Conservation (phyloP, 2,888 invertebrate genomes). For the Microctonus brassicae region DNA sequence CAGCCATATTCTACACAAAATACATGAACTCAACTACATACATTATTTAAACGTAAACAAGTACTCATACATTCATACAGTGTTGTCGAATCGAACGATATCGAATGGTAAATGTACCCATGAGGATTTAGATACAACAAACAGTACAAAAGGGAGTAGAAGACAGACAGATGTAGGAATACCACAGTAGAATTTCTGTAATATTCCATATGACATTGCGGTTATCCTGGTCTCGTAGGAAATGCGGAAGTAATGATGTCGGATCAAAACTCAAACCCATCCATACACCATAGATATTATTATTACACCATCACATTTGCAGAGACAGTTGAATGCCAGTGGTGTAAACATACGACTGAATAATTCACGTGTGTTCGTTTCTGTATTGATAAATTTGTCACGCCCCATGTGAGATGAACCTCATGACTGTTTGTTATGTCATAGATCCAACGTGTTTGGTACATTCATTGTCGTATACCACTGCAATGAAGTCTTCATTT, state of each 20-base stretch:
- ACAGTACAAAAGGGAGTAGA: conserved; percentile 37
- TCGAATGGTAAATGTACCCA: conserved; percentile 35
- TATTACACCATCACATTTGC: conserved; percentile 20
- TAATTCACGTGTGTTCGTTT: conserved; percentile 45
- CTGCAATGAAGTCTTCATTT: too few species aligned
- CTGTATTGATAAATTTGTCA: conserved; percentile 26
- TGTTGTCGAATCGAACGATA: conserved; percentile 31
- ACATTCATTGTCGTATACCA: too few species aligned
- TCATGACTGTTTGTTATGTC: conserved; percentile 13
- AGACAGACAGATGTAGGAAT: conserved; percentile 36
- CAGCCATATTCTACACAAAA: conserved; percentile 24
- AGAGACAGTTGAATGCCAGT: conserved; percentile 48
- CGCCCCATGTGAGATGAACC: conserved; percentile 12
- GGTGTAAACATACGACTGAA: conserved; percentile 52
- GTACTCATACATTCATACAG: too few species aligned
- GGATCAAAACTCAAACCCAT: conserved; percentile 43
- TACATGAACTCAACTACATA: too few species aligned
- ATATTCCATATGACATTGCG: conserved; percentile 57
- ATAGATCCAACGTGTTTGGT: too few species aligned
- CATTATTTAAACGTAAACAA: too few species aligned
- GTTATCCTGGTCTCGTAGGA: conserved; percentile 53
- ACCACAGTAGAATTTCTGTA: conserved; percentile 56
- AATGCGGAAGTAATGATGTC: conserved; percentile 60
- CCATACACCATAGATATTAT: background rate
- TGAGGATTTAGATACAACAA: conserved; percentile 27